These are phyloP conservation scores for Argyra leucocephala DNA, from an alignment of 2,888 invertebrate genomes.

Conservation along the genomic window DNA sequence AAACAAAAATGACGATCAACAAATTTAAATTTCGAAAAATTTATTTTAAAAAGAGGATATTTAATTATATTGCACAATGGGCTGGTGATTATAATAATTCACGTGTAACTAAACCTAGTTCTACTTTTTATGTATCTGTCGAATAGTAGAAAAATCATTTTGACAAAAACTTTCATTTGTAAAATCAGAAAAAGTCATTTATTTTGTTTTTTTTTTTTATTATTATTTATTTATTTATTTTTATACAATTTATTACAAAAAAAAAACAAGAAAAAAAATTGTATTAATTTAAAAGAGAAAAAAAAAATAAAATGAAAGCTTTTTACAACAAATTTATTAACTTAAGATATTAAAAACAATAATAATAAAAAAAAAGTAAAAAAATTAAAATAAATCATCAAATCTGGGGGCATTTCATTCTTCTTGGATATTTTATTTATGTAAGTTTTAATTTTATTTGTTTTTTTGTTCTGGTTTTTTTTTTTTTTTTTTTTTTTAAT, in stretches of 20 bases:
- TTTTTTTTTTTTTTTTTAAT: conserved; percentile 1
- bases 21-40: conserved; percentile 5
- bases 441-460: conserved; percentile 4
- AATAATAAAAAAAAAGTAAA: background rate
- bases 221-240: conserved; percentile 16
- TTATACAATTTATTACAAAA: background rate
- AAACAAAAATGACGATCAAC: too few relatives aligned
- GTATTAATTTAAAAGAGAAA: conserved; percentile 17
- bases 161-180: conserved; percentile 14
- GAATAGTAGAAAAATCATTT: conserved; percentile 27
- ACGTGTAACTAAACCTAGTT: conserved; percentile 40
- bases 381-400: background rate
- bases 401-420: conserved; percentile 4
- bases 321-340: background rate
- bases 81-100: conserved; percentile 35
- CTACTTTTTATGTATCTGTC: conserved; percentile 42
- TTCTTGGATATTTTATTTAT: conserved; percentile 6
- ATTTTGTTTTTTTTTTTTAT: conserved; percentile 11
- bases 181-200: background rate
- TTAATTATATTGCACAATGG: conserved; percentile 40
- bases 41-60: conserved; percentile 36
- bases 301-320: conserved; percentile 10
- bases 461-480: conserved; percentile 5
- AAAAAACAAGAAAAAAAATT: background rate
- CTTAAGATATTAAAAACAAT: background rate